phyloP scores from a whole-genome alignment of 2,888 invertebrate genomes.

The Cosmorhoe ocellata region DNA sequence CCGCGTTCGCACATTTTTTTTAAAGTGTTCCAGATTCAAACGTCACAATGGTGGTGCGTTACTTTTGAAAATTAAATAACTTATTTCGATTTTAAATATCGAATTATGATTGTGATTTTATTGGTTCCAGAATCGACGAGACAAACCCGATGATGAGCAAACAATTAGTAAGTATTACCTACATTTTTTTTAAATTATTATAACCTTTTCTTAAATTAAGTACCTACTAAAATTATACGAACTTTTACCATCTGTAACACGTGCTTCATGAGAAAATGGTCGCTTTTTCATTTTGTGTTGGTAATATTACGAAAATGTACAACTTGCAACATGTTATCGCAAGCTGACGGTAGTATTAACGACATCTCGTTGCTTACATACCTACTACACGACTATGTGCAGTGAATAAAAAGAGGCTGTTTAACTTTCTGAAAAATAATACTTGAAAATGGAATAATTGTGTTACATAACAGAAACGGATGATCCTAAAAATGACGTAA shows the following conservation, averaged over 20 bases:
- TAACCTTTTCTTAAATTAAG: too few species aligned
- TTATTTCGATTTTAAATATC: constrained; percentile 1
- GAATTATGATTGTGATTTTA: constrained; percentile 18
- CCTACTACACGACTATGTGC: background rate
- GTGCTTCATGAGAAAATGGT: constrained; percentile 1
- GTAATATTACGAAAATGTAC: constrained; percentile 6
- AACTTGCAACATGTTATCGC: background rate
- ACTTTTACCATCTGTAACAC: constrained; percentile 6
- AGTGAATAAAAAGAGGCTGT: background rate
- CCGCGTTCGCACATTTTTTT: constrained; percentile 39
- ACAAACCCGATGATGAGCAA: constrained; percentile 75
- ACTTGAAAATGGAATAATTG: too few species aligned
- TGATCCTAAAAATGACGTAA: too few species aligned
- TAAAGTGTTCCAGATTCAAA: constrained; percentile 37
- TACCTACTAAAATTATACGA: background rate
- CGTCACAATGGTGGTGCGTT: constrained; percentile 63
- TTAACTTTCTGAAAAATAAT: too few species aligned
- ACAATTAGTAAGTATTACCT: constrained; percentile 68
- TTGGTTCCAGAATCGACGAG: constrained; percentile 56
- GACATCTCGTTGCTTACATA: background rate
- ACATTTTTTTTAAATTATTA: background rate
- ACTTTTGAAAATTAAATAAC: constrained; percentile 12
- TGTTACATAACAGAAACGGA: too few species aligned
- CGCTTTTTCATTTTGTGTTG: constrained; percentile 6
- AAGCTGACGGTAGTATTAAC: constrained; percentile 7